Percentiles rank a stretch among this genome's conserved stretches.
phyloP scores from a whole-genome alignment of 2,113 vertebrate genomes.

The Stigmatopora nigra region DNA sequence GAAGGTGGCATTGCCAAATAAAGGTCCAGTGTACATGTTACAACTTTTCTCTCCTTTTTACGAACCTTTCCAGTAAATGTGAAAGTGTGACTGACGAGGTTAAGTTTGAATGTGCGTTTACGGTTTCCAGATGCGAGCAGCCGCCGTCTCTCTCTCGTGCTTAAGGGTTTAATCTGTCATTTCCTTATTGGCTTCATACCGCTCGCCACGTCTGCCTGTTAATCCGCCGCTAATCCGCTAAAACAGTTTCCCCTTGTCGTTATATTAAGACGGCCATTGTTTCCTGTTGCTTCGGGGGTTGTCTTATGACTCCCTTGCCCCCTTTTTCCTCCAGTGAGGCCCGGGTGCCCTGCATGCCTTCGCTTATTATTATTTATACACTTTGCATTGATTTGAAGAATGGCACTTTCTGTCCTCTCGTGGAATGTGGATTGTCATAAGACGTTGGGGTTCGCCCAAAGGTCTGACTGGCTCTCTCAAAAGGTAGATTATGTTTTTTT shows the following conservation, averaged over 20 bases:
- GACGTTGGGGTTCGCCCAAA: background rate
- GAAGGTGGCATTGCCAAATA: background rate
- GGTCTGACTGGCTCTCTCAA: background rate
- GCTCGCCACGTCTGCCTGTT: background rate
- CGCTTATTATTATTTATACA: background rate
- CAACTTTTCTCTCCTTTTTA: background rate
- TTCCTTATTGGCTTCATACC: background rate
- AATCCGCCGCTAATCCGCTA: background rate
- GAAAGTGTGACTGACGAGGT: background rate
- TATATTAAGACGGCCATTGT: background rate
- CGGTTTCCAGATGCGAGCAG: constrained; percentile 1
- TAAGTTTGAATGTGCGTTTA: background rate
- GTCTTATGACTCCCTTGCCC: background rate
- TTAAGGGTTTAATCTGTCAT: constrained; percentile 5
- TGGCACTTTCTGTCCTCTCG: background rate
- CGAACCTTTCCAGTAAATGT: background rate
- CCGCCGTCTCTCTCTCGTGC: no score
- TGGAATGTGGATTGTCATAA: background rate
- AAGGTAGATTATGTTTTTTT: background rate
- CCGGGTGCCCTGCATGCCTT: background rate
- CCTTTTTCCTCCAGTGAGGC: background rate
- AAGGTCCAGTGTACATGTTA: background rate
- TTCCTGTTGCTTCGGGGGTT: background rate
- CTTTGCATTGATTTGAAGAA: background rate
- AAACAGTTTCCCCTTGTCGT: constrained; percentile 1